A percentile compares a stretch with the other conserved stretches of the same genome.
These are phyloP conservation scores for Fabriciana adippe DNA, from an alignment of 2,888 invertebrate genomes.

Conservation along the genomic window DNA sequence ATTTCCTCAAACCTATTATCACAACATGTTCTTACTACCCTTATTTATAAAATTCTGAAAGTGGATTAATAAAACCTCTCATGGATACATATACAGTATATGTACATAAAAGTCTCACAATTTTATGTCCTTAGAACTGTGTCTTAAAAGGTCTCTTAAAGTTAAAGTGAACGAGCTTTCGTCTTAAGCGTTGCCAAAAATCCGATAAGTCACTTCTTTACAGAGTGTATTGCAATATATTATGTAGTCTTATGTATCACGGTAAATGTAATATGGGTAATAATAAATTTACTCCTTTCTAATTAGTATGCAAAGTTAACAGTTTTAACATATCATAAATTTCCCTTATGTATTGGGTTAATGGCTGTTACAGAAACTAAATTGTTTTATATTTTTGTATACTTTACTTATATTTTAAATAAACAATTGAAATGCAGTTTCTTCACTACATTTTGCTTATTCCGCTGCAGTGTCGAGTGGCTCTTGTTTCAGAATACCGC, in stretches of 20 bases:
- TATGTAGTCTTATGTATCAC: neutral
- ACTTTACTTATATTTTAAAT: conserved; percentile 17
- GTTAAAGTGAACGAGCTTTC: conserved; percentile 35
- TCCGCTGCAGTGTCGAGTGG: conserved; percentile 46
- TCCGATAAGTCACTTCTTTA: conserved; percentile 32
- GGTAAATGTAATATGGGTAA: neutral
- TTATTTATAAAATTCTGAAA: too few species aligned
- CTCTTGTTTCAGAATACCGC: conserved; percentile 47
- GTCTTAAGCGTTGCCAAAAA: conserved; percentile 28
- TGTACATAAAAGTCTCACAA: conserved; percentile 4
- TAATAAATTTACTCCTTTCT: too few species aligned
- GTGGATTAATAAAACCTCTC: neutral
- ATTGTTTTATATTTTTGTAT: conserved; percentile 6
- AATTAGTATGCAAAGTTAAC: too few species aligned
- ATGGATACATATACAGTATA: neutral
- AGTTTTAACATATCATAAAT: neutral
- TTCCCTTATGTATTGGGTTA: neutral
- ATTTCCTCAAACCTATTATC: too few species aligned
- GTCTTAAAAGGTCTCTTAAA: conserved; percentile 32
- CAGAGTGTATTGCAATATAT: conserved; percentile 14
- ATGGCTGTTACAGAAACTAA: neutral
- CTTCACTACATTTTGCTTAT: conserved; percentile 45
- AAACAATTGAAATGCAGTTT: conserved; percentile 35
- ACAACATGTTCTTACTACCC: too few species aligned
- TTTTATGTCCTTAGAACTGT: conserved; percentile 19